Conservation (phyloP, 2,888 invertebrate species). For the Siphlonurus alternatus region DNA sequence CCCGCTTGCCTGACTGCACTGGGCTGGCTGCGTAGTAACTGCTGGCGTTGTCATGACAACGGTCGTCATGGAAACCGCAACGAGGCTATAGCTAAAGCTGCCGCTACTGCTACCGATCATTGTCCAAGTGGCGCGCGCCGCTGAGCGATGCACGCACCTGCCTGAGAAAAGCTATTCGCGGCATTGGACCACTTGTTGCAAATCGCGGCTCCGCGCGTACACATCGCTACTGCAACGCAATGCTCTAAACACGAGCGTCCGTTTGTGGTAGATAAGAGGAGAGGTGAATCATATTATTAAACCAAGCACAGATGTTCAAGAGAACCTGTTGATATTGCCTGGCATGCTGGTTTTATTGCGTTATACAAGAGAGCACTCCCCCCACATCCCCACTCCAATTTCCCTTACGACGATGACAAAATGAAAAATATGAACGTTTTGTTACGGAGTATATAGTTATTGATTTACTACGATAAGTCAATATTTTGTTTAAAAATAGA, state of each 20-base stretch:
- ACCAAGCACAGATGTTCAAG: neutral
- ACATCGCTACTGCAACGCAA: neutral
- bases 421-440: too few relatives aligned
- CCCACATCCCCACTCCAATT: too few relatives aligned
- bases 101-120: neutral
- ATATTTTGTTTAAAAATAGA: too few relatives aligned
- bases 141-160: neutral
- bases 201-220: neutral
- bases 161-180: neutral
- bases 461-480: too few relatives aligned
- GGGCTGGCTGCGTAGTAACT: neutral
- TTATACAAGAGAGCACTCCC: neutral
- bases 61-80: neutral
- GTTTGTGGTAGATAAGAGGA: neutral
- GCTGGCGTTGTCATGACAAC: neutral
- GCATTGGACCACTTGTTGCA: neutral
- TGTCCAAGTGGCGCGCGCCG: neutral
- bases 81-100: neutral
- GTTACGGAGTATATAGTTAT: too few relatives aligned
- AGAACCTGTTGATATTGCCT: neutral
- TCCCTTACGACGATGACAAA: too few relatives aligned
- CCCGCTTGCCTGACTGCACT: neutral
- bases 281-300: neutral
- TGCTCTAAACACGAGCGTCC: neutral
- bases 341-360: neutral